Evolutionary conservation across 2,797 vertebrate species (phyloP).

Genomic region (Melanogrammus aeglefinus): DNA sequence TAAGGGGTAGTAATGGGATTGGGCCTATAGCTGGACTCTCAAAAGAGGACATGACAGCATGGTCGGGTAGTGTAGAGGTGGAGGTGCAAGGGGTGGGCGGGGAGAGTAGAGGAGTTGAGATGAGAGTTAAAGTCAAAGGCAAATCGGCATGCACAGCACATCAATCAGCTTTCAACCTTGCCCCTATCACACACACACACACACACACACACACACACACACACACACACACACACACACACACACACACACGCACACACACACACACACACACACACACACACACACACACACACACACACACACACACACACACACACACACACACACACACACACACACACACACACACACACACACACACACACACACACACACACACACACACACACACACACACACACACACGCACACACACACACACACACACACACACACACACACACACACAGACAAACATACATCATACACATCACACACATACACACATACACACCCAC

Average conservation of each 20-base stretch:
- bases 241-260: conserved; percentile 7
- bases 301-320: not conserved
- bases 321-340: conserved; percentile 14
- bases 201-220: not conserved
- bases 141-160: too few relatives aligned
- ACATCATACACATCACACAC: conserved; percentile 4
- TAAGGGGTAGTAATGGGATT: too few relatives aligned
- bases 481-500: conserved; percentile 11
- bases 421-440: conserved; percentile 11
- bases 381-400: conserved; percentile 48
- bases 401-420: conserved; percentile 12
- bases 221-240: not conserved
- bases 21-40: conserved; percentile 26
- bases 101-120: too few relatives aligned
- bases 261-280: conserved; percentile 11
- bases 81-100: too few relatives aligned
- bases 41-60: conserved; percentile 20
- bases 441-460: conserved; percentile 15
- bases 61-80: too few relatives aligned
- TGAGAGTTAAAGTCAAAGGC: too few relatives aligned
- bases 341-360: conserved; percentile 37
- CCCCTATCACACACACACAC: not conserved
- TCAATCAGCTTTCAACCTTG: conserved; percentile 13
- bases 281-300: not conserved
- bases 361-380: conserved; percentile 54